Base-by-base conservation (phyloP, 1,140 invertebrate genomes). In the honey bee (Apis mellifera) region DNA sequence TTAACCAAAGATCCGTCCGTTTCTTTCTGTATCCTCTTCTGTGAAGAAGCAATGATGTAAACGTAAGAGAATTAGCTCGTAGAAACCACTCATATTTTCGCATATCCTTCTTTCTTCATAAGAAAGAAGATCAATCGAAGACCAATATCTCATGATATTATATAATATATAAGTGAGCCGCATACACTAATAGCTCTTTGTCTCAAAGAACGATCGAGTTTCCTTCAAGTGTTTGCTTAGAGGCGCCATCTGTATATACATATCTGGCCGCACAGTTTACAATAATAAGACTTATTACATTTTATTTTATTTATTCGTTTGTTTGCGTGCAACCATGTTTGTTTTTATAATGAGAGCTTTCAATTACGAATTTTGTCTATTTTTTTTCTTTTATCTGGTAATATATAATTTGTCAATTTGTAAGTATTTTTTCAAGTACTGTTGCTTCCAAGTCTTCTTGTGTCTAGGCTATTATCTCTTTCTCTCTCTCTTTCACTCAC, bases 1-100 rank as follows among this genome's bases (percentile, higher is more conserved):
- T 2, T 59, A 73, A 64, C 50, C 59, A 54, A 72, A n/a, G n/a
- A 68, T 68, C 78, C 54, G 42, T 21, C 32, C 32, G 11, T 78
- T 48, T 8, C 19, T 26, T 19, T 21, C n/a, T n/a, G n/a, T 65
- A 13, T 55, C n/a, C 9, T 59, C 42, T n/a, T 50, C 62, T 19
- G 0, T 15, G 54, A 42, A 64, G 12, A 52, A 55, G 62, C 26
- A 23, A 0, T 4, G 5, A n/a, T 32, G 42, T 71, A 26, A 62
- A 62, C n/a, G 52, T 48, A 72, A 32, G 55, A 42, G 54, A n/a
- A 11, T 50, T 7, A 21, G 19, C 32, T 52, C 64, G n/a, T 26
- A 11, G 23, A 21, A n/a, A 32, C 26, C 17, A 54, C 19, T 21
- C 12, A 64, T 13, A n/a, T 55, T 13, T 66, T n/a, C 19, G 17